Percentiles rank a stretch among this genome's conserved stretches.
Evolutionary conservation across 2,113 vertebrate species (phyloP).

Genomic region (Oreochromis aureus): DNA sequence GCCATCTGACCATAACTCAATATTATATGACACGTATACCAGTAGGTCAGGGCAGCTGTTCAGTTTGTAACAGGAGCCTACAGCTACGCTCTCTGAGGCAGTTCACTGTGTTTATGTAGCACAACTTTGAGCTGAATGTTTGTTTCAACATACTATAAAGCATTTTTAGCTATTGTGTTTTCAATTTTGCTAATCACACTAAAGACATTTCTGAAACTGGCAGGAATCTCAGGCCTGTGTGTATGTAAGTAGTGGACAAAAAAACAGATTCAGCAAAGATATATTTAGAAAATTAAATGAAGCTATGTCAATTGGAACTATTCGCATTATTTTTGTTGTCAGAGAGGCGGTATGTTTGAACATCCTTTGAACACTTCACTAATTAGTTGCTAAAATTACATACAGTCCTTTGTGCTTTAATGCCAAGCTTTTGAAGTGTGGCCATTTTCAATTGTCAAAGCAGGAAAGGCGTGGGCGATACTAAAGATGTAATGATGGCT

Average conservation of each 20-base stretch:
- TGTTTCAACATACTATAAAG: not conserved
- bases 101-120: not conserved
- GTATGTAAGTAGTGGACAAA: not conserved
- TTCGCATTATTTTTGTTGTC: not conserved
- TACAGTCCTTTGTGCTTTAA: not conserved
- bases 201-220: not conserved
- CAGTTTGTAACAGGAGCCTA: not conserved
- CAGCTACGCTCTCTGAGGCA: not conserved
- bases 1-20: not conserved
- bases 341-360: not conserved
- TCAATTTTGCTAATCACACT: not conserved
- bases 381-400: not conserved
- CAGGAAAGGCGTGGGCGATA: not conserved
- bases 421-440: not conserved
- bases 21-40: not conserved
- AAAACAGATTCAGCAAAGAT: not conserved
- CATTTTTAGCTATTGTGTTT: not conserved
- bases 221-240: not conserved
- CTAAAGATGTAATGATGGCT: not conserved
- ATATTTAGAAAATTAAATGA: not conserved
- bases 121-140: not conserved
- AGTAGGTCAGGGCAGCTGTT: not conserved
- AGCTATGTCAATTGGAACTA: not conserved
- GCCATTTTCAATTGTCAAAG: not conserved
- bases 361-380: not conserved